Evolutionary conservation across 2,888 invertebrate species (phyloP).

Genomic region (Drosophila birchii): DNA sequence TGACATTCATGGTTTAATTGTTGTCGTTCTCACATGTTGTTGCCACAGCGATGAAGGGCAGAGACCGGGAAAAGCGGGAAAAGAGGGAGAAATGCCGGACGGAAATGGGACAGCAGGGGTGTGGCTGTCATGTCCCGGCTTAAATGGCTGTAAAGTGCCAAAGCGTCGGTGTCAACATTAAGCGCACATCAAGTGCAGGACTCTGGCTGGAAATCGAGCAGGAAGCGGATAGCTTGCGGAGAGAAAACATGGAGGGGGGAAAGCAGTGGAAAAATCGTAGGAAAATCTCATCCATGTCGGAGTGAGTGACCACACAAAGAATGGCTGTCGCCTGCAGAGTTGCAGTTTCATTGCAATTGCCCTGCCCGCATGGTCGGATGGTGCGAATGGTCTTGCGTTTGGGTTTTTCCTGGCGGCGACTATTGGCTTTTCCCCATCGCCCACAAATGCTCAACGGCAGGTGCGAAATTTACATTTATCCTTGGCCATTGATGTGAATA

Average conservation of each 20-base stretch:
- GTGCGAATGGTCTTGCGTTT: slow-evolving; percentile 11
- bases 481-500: slow-evolving; percentile 38
- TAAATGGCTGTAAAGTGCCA: slow-evolving; percentile 57
- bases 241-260: neutral
- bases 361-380: slow-evolving; percentile 1
- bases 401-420: slow-evolving; percentile 12
- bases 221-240: slow-evolving; percentile 17
- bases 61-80: slow-evolving; percentile 2
- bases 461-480: slow-evolving; percentile 63
- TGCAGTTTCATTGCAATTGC: slow-evolving; percentile 34
- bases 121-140: slow-evolving; percentile 41
- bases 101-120: slow-evolving; percentile 37
- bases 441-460: slow-evolving; percentile 44
- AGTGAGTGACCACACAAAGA: slow-evolving; percentile 38
- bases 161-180: slow-evolving; percentile 71
- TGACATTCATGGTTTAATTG: slow-evolving; percentile 45
- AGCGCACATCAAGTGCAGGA: slow-evolving; percentile 64
- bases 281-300: slow-evolving; percentile 32
- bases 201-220: slow-evolving; percentile 22
- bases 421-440: slow-evolving; percentile 22
- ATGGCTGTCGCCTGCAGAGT: slow-evolving; percentile 33
- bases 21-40: slow-evolving; percentile 33
- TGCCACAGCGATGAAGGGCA: neutral
- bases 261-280: neutral
- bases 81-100: slow-evolving; percentile 13